These are phyloP conservation scores for Anthoscopus minutus DNA, from an alignment of 2,113 vertebrate species.

Conservation along the genomic window DNA sequence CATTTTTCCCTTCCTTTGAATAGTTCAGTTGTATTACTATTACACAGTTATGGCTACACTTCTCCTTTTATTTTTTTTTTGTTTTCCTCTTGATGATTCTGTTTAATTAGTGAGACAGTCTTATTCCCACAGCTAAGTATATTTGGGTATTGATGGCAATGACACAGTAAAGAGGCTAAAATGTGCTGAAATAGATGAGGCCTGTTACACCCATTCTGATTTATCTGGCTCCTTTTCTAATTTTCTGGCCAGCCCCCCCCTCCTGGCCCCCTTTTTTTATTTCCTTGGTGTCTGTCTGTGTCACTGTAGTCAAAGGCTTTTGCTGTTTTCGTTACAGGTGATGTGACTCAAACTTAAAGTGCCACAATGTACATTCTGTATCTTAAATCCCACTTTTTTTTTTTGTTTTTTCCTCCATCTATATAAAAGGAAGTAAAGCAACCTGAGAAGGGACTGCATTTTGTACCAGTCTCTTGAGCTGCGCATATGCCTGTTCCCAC, in stretches of 20 bases:
- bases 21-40: neutral
- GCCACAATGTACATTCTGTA: constrained; percentile 18
- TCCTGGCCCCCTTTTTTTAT: neutral
- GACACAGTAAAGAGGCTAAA: constrained; percentile 50
- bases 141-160: constrained; percentile 52
- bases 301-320: neutral
- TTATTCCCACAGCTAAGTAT: constrained; percentile 41
- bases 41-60: neutral
- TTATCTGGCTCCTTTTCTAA: constrained; percentile 59
- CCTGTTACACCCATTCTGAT: constrained; percentile 64
- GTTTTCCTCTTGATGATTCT: constrained; percentile 2
- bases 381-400: constrained; percentile 19
- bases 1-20: neutral
- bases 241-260: neutral
- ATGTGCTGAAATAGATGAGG: constrained; percentile 57
- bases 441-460: neutral
- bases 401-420: neutral
- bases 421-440: constrained; percentile 38
- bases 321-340: constrained; percentile 49
- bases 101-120: constrained; percentile 48
- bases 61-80: neutral
- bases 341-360: constrained; percentile 32
- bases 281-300: neutral
- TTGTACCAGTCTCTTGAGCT: neutral
- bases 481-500: neutral